Base-by-base conservation (phyloP, 1,140 invertebrate genomes). In the Trachymyrmex septentrionalis region DNA sequence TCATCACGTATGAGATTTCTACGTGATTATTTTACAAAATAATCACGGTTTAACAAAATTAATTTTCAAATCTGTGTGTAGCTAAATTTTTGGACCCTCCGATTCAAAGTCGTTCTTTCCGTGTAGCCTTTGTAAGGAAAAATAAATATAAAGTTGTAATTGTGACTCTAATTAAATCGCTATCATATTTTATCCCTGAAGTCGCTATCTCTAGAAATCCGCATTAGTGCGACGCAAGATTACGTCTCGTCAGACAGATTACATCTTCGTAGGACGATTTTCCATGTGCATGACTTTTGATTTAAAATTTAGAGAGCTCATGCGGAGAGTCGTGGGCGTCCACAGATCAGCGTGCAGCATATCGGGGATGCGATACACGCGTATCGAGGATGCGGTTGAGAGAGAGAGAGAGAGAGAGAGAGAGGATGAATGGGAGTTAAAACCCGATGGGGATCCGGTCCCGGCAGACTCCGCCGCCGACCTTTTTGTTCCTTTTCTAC, bases 361-460 rank as follows among this genome's bases (percentile, higher is more conserved):
- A 63, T 38, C 34, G 34, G 34, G 64, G 64, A 67, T 67, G 34
- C 64, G 64, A 67, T 67, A 67, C 34, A 75, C n/a, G 57, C 24
- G 71, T 30, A 30, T 50, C 16, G 14, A 78, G 44, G 27, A 21
- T 16, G 27, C 48, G 48, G 38, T 44, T 44, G 59, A 2, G 34
- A 73, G 53, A 55, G 77, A 55, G 48, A 80, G n/a, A 24, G 3
- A 27, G 34, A n/a, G 30, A 21, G 4, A 21, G n/a, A 7, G 44
- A 38, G 67, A 44, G 53, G 72, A 61, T 44, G 44, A 86, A 86
- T 86, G 30, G 59, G 87, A 80, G 67, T 69, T 71, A 86, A 77
- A 89, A 89, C 53, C 67, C 69, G 82, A 80, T 64, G 64, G 66
- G 53, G 80, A 76, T 73, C 86, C 72, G 59, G 50, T 85, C 48